A percentile compares a stretch with the other conserved stretches of the same genome.
These are phyloP conservation scores for Apodemia zela DNA, from an alignment of 2,888 invertebrate species.

Conservation along the genomic window DNA sequence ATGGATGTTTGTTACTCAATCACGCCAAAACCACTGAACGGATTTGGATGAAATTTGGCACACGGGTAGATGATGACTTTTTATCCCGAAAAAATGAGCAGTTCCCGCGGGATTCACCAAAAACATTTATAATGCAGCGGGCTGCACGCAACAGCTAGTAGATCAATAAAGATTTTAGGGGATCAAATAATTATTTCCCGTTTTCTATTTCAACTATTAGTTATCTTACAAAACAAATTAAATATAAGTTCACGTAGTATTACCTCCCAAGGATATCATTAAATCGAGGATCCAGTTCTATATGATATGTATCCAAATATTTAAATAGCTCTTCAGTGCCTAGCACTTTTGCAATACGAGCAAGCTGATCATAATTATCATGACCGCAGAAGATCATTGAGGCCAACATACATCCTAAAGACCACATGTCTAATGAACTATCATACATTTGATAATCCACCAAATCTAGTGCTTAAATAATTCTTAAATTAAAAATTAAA, in stretches of 20 bases:
- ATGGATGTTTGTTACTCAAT: too few relatives aligned
- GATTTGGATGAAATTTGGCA: too few relatives aligned
- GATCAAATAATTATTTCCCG: too few relatives aligned
- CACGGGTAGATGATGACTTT: too few relatives aligned
- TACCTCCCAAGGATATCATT: constrained; percentile 98
- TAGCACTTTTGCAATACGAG: constrained; percentile 99
- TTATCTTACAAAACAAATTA: constrained; percentile 29
- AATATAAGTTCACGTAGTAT: constrained; percentile 27
- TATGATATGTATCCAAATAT: constrained; percentile 99
- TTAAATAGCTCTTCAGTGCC: constrained; percentile 99
- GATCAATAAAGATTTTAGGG: too few relatives aligned
- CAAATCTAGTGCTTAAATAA: too few relatives aligned
- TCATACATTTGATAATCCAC: constrained; percentile 99
- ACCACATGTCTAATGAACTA: constrained; percentile 99
- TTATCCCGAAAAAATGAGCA: too few relatives aligned
- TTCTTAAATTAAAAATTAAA: too few relatives aligned
- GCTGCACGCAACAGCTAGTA: too few relatives aligned
- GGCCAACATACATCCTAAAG: constrained; percentile 99
- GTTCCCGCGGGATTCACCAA: too few relatives aligned
- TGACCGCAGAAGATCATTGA: constrained; percentile 99
- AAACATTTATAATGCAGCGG: too few relatives aligned
- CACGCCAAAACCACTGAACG: too few relatives aligned
- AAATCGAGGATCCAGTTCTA: constrained; percentile 99
- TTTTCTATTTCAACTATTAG: background rate
- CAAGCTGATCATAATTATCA: constrained; percentile 99